Evolutionary conservation across 2,888 invertebrate species (phyloP), one percentile per base, ranked within the genome.

Genomic region (Chesias legatella): DNA sequence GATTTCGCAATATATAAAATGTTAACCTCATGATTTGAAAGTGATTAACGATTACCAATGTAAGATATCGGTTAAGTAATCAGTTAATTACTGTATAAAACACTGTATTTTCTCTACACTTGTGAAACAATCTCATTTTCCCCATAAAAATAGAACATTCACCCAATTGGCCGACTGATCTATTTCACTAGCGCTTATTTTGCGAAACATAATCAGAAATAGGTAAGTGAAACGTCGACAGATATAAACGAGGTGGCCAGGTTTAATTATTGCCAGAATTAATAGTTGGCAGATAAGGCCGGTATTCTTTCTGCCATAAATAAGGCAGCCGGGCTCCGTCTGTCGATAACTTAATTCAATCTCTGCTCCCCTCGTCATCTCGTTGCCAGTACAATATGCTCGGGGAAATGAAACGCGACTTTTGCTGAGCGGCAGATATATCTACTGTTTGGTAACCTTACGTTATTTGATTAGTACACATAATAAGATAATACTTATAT

Each of bases 291-390:
- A 73, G 83, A 83, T 82, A 84, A 73, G 66, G 71, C 67, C 66
- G 72, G 65, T 67, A 76, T 75, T 71, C 70, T 72, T 67, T 66
- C 65, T 63, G 56, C 67, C 73, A 81, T 83, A 80, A 79, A 83
- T 82, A 77, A 76, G 63, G 57, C 43, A 56, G 57, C 59, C 60
- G 13, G 13, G 13, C 13, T 17, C 60, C 70, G 67, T 68, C 60
- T 70, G 67, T 68, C 73, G 75, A 83, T 82, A 79, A 78, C 72
- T 79, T 84, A 84, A 84, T 84, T 83, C 81, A 78, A 83, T 83
- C 76, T 76, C 67, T 56, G 64, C 69, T 73, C 79, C 83, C 84
- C 79, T 75, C 76, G 68, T 81, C 79, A 76, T 73, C 64, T 62
- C 58, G 48, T 45, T 50, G 49, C 48, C 48, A 48, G 45, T 46